Percentiles rank a stretch among this genome's conserved stretches.
These are phyloP conservation scores for Pomatorhinus ruficollis DNA, from an alignment of 2,113 vertebrate species.

Conservation along the genomic window DNA sequence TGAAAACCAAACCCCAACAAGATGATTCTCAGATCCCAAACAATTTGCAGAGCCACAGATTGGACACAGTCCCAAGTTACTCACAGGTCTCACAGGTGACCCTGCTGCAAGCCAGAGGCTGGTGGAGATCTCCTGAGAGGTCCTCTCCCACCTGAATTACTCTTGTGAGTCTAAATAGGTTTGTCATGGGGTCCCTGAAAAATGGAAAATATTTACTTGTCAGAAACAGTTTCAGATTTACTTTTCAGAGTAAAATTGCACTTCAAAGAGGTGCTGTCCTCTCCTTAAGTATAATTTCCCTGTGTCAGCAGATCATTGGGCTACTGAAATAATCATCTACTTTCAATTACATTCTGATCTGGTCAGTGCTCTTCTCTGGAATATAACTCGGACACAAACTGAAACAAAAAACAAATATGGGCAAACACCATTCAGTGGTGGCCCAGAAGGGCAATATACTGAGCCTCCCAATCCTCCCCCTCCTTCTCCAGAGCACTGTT, in stretches of 20 bases:
- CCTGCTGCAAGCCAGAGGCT: neutral
- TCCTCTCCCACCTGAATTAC: neutral
- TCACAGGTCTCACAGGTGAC: neutral
- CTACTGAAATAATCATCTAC: neutral
- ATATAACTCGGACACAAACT: neutral
- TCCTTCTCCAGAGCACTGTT: slow-evolving; percentile 32
- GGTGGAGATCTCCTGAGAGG: neutral
- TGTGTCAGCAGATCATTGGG: neutral
- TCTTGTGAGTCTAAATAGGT: neutral
- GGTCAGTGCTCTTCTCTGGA: neutral
- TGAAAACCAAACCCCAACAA: neutral
- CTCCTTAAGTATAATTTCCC: neutral
- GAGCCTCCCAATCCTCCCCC: neutral
- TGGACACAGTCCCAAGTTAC: neutral
- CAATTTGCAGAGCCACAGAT: neutral
- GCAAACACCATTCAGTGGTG: neutral
- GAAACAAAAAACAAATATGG: neutral
- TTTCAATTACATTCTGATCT: neutral
- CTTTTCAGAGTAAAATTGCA: neutral
- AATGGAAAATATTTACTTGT: neutral
- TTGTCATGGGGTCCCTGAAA: neutral
- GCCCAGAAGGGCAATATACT: neutral
- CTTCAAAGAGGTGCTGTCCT: neutral
- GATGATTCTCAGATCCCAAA: neutral
- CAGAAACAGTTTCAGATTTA: neutral